A percentile compares a stretch with the other conserved stretches of the same genome.
phyloP scores from a whole-genome alignment of 2,113 vertebrate species.

The Tyto alba region DNA sequence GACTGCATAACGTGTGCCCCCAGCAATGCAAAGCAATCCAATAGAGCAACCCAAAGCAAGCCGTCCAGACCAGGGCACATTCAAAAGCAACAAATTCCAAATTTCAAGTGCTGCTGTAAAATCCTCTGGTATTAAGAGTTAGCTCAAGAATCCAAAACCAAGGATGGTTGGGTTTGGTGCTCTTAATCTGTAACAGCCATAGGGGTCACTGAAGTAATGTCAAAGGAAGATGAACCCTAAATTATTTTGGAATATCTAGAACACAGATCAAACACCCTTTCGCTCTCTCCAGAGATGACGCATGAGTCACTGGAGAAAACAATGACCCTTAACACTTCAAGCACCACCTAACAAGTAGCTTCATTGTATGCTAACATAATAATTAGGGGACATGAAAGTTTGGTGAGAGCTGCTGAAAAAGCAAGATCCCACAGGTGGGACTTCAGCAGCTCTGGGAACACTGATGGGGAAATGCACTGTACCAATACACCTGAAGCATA shows the following conservation, averaged over 20 bases:
- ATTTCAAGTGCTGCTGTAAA: not conserved
- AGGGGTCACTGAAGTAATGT: accelerated
- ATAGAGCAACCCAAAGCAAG: not conserved
- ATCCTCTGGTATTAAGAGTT: not conserved
- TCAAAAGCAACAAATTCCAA: not conserved
- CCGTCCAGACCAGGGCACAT: not conserved
- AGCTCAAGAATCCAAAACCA: not conserved
- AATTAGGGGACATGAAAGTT: not conserved
- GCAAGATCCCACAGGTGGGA: not conserved
- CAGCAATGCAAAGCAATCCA: not conserved
- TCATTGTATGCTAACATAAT: not conserved
- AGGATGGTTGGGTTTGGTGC: not conserved
- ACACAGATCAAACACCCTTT: not conserved
- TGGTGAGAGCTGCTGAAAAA: not conserved
- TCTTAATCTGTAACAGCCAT: not conserved
- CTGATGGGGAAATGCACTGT: not conserved
- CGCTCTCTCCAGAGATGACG: not conserved
- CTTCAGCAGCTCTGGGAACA: not conserved
- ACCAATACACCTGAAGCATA: not conserved
- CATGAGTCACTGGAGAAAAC: not conserved
- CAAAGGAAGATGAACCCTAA: not conserved
- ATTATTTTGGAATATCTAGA: not conserved
- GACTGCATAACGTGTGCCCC: accelerated
- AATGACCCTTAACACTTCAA: not conserved
- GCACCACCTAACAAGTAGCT: not conserved